Evolutionary conservation across 1,140 invertebrate species (phyloP), one percentile per base, ranked within the genome.

Genomic region (Ceratitis capitata): DNA sequence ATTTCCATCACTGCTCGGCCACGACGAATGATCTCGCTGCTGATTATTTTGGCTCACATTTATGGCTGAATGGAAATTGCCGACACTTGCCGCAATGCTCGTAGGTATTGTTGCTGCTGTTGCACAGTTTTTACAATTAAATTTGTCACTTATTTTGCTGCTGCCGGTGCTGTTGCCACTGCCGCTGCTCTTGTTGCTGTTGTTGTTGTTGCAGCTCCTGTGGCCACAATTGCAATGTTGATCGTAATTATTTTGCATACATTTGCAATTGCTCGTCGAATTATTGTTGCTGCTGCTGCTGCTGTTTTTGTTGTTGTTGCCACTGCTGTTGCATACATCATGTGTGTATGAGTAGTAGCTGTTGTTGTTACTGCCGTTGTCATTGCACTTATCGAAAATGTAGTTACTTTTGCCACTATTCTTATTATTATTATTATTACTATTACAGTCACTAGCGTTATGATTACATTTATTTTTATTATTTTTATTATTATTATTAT

Each of bases 81-180:
- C 16, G 69, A 23, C 69, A 45, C 39, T 78, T 39, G 12, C 35
- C 39, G 69, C 69, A 42, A 39, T 19, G 3, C 39, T 14, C 0
- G 39, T 23, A 19, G 19, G 45, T 78, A 45, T 78, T 78, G 69
- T 45, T 78, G 69, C 26, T 78, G 16, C 23, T 78, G 29, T 64
- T 35, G 61, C 64, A 84, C 45, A 29, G 53, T 69, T 64, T 45
- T 14, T 47, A 74, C 49, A 58, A 83, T 49, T 58, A 56, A 83
- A 45, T 35, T 69, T 58, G 64, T 69, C 47, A 74, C 47, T 53
- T 26, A 23, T 35, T 42, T 85, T 58, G 53, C 53, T 39, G 42
- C 32, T 23, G n/a, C n/a, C n/a, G n/a, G n/a, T n/a, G n/a, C n/a
- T n/a, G 32, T 82, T 61, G 39, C 56, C 42, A n/a, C 53, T 61